Evolutionary conservation across 2,888 invertebrate genomes (phyloP), one percentile per base, ranked within the genome.

Genomic region (Dryobotodes eremita): DNA sequence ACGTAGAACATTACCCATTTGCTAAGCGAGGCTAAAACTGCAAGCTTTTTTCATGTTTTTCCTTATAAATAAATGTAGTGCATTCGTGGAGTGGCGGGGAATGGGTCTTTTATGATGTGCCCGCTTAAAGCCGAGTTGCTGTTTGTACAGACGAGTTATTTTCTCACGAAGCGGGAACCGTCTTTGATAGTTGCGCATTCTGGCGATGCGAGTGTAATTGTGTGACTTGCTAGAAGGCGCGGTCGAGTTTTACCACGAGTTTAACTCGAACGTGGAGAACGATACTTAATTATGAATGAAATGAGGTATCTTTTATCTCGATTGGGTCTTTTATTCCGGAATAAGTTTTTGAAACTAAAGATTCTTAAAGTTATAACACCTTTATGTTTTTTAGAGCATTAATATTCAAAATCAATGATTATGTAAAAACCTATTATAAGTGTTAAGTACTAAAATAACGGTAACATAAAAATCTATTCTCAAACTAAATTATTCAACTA

Each of bases 41-140:
- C 84, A 84, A 90, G 88, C 59, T 72, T 83, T 84, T 83, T 84
- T 84, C 62, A 71, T 64, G 68, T 66, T 85, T 91, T 93, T 92
- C 89, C 90, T 89, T 89, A 81, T 88, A 90, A 90, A 91, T 92
- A 91, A 92, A 92, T 91, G 89, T 88, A 86, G 89, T 88, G 89
- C 89, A 92, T 91, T 91, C 92, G 86, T 81, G 75, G 87, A 89
- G 87, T 86, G 82, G 87, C 80, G 80, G 85, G 90, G 87, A 91
- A 92, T 89, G 88, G 84, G 48, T 79, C 79, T 75, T 89, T 88
- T 89, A 87, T 89, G 85, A 88, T 81, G 83, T 89, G 70, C 75
- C 71, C 80, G 77, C 69, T 89, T 87, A 72, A 84, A 84, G 75
- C 71, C 71, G 53, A 65, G 84, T 77, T 50, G 77, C 70, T 76